Base-by-base conservation (phyloP, 2,113 vertebrate genomes). In the Ramphastos sulfuratus region DNA sequence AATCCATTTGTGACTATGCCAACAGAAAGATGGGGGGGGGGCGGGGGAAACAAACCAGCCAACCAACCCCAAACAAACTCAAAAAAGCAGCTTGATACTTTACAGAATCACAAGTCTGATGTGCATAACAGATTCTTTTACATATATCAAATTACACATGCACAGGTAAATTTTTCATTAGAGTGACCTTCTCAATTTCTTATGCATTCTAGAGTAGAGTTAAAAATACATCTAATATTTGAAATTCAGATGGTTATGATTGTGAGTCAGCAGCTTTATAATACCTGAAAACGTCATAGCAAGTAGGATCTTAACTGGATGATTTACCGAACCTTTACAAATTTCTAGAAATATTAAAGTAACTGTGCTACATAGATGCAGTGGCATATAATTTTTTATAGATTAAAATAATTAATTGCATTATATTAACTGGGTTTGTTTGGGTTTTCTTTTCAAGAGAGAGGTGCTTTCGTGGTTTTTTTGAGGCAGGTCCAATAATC, bases 241-340 rank as follows among this genome's bases (percentile, higher is more conserved):
- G 98, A 98, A 99, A 98, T 98, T 99, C 98, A 98, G 98, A 98
- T 98, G 96, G 94, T 97, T 97, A 95, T 96, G 91, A 95, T 98
- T 97, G 97, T 87, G 98, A 99, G 98, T 94, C 97, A 98, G 98
- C 98, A 99, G 98, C 99, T 98, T 98, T 97, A 97, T 98, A 98
- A 97, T 97, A 98, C 96, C 91, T 97, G 95, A 98, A 97, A 98
- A 97, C 85, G 58, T 90, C 93, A 95, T 69, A 84, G 82, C 92
- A 92, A 97, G 88, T 69, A 92, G 80, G 66, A 95, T 91, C 85
- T 93, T 91, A 91, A 87, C 4, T 55, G 84, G 94, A 85, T 89
- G 95, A 96, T 97, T 97, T 97, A 97, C 95, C 95, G 89, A 96
- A 96, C 72, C 82, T 97, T 98, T 95, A 96, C 95, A 96, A 95